Conservation (phyloP, 2,113 vertebrate species). For the Pelecanoides urinatrix region DNA sequence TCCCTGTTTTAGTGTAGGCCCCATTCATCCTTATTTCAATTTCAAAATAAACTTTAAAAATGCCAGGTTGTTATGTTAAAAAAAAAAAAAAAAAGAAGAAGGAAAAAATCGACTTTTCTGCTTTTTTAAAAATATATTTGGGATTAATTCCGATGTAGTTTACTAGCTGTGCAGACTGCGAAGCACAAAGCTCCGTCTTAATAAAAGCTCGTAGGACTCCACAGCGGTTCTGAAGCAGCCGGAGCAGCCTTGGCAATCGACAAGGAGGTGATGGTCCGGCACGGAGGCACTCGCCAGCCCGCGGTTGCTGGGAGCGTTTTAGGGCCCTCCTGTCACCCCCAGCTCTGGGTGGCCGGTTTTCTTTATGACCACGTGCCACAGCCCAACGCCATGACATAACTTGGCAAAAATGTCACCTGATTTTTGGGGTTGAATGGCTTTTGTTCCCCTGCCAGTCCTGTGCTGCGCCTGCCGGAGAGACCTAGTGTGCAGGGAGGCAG, state of each 20-base stretch:
- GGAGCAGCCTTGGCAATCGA: background rate
- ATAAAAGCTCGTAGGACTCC: background rate
- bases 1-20: background rate
- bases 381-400: background rate
- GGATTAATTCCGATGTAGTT: background rate
- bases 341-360: background rate
- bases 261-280: background rate
- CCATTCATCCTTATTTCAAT: constrained; percentile 27
- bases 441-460: background rate
- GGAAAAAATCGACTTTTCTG: background rate
- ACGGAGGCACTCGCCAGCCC: background rate
- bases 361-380: background rate
- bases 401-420: constrained; percentile 6
- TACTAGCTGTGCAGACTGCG: background rate
- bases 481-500: background rate
- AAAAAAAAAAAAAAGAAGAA: background rate
- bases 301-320: background rate
- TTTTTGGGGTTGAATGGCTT: background rate
- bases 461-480: background rate
- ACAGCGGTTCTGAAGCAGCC: background rate
- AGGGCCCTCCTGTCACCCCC: background rate
- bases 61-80: background rate
- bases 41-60: constrained; percentile 45
- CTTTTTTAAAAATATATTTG: background rate
- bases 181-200: constrained; percentile 17